Evolutionary conservation across 2,888 invertebrate species (phyloP), one percentile per base, ranked within the genome.

Genomic region (Gnatocerus cornutus): DNA sequence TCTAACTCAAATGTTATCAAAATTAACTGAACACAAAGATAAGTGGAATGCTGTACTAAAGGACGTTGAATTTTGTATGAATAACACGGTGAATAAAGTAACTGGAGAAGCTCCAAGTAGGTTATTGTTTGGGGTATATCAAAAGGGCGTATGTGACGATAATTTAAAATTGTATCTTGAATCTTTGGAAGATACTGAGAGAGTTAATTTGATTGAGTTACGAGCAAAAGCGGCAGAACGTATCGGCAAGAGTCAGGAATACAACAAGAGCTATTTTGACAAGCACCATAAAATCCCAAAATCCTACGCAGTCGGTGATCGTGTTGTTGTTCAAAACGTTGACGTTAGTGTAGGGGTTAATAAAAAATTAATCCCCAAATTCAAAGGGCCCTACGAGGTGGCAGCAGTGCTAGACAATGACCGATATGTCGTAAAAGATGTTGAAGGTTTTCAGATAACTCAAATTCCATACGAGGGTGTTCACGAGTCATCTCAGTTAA

Each of bases 1-100:
- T 0, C 66, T 79, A 8, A 79, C 74, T 0, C 75, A 74, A 9
- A 75, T 77, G 67, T 41, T 79, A 10, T 67, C 76, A 8, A 80
- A 79, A 68, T 30, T 76, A 13, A 55, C 58, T 9, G 68, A 68
- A 0, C 33, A 33, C 3, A 52, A 68, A 8, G 65, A 68, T 29
- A 76, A 73, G 63, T 78, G 78, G 78, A 73, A 78, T 39, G 9
- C 39, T 12, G 61, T 56, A 0, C 41, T 79, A 9, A 48, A 29
- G 5, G 59, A 72, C 13, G 68, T 56, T 16, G 63, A 66, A 58
- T 69, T 72, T 55, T 69, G 73, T n/a, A 50, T 79, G 4, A 75
- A 74, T 50, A 74, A 74, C 29, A 58, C 74, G 1, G 21, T 71
- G 1, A 39, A 29, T 50, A 14, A 50, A 13, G 48, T 61, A 0